phyloP scores from a whole-genome alignment of 2,888 invertebrate genomes.

The Cephus nigrinus region DNA sequence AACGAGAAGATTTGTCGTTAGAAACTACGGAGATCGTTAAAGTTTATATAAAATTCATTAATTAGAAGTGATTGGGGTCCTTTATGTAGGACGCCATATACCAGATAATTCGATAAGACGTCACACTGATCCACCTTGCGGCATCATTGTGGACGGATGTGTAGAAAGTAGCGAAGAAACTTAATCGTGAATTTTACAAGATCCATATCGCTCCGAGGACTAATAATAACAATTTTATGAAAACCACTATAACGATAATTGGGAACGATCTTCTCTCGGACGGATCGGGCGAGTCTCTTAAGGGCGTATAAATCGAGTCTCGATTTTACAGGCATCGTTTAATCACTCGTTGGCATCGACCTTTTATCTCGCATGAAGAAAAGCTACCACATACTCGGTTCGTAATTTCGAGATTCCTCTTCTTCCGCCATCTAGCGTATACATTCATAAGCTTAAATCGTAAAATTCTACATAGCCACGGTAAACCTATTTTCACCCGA shows the following conservation, averaged over 20 bases:
- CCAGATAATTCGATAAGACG: background rate
- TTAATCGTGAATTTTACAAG: slow-evolving; percentile 22
- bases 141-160: slow-evolving; percentile 12
- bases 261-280: slow-evolving; percentile 27
- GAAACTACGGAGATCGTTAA: background rate
- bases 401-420: background rate
- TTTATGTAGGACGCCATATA: background rate
- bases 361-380: background rate
- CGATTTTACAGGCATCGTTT: background rate
- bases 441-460: background rate
- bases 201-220: slow-evolving; percentile 39
- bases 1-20: background rate
- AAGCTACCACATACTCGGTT: background rate
- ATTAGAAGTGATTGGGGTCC: background rate
- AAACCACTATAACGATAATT: slow-evolving; percentile 44
- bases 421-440: background rate
- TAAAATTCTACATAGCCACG: background rate
- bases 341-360: background rate
- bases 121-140: background rate
- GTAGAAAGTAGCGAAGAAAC: slow-evolving; percentile 45
- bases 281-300: slow-evolving; percentile 19
- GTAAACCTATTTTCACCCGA: background rate
- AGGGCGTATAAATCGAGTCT: background rate
- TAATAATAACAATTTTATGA: slow-evolving; percentile 52
- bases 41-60: background rate